Evolutionary conservation across 2,797 vertebrate genomes (phyloP), one percentile per base, ranked within the genome.

Genomic region (Dromococcyx pavoninus): DNA sequence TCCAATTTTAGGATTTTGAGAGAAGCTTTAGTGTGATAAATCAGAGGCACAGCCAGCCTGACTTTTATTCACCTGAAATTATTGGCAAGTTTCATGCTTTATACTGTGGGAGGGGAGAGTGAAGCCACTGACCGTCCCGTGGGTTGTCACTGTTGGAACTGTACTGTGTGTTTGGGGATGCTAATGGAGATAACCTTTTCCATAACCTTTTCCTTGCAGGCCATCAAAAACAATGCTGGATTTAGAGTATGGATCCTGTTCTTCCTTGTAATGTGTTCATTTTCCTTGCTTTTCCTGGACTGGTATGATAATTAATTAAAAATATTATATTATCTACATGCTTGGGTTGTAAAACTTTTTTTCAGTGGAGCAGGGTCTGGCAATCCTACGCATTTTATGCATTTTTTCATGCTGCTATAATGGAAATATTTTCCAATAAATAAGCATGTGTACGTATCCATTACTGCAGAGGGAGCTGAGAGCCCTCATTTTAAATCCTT

Each of bases 221-320:
- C 99, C 39, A 99, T 99, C 92, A 99, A 99, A 96, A 99, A 99
- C 98, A 99, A 99, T 3, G 99, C 99, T 5, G 99, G 99, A 89
- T 99, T 99, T 97, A 98, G 99, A 10, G 99, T 99, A 11, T 99
- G 99, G 99, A 99, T 99, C 96, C 98, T 99, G 1, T 99, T 99
- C 97, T 99, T 99, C 98, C 98, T 99, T 46, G 99, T 99, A 83
- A 99, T 99, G 99, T 99, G 99, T 91, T 99, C 99, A 9, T 99
- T 99, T 97, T 99, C 99, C 48, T 97, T 99, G 87, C 98, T 99
- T 78, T 99, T 99, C 97, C 98, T 99, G 94, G 99, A 99, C 97
- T 99, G 99, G 99, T 99, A 99, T 21, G 99, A 99, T 97, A 98
- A 99, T 97, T 99, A 98, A 98, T 93, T 61, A 48, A 44, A 82